Evolutionary conservation across 2,888 invertebrate species (phyloP).

Genomic region (Gnatocerus cornutus): DNA sequence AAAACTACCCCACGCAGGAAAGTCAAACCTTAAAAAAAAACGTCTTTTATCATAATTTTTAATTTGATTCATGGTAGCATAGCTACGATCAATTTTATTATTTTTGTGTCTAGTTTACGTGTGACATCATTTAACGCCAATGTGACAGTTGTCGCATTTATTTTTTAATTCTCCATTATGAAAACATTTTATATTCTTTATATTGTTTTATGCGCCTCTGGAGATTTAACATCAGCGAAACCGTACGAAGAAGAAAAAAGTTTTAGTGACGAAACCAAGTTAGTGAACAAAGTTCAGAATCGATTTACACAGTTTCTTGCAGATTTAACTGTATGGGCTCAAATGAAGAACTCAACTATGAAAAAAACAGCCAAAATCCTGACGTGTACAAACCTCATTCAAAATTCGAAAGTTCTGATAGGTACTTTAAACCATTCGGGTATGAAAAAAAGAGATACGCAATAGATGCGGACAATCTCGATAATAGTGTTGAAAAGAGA

Average conservation of each 20-base stretch:
- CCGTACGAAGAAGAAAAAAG: slow-evolving; percentile 22
- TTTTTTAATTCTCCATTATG: slow-evolving; percentile 36
- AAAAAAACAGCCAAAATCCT: slow-evolving; percentile 7
- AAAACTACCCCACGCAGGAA: too few species aligned
- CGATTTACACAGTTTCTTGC: neutral
- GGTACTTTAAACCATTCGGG: neutral
- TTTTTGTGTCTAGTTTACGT: neutral
- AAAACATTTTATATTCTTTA: slow-evolving; percentile 24
- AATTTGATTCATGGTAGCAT: too few species aligned
- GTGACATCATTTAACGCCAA: slow-evolving; percentile 17
- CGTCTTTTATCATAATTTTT: too few species aligned
- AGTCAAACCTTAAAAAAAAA: too few species aligned
- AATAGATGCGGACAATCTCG: neutral
- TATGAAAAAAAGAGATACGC: slow-evolving; percentile 24
- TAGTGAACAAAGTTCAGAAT: neutral
- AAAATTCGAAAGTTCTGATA: slow-evolving; percentile 17
- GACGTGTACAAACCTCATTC: slow-evolving; percentile 23
- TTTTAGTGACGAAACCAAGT: slow-evolving; percentile 29
- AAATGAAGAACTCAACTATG: slow-evolving; percentile 22
- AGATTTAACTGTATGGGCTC: slow-evolving; percentile 26
- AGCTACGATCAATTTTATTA: too few species aligned
- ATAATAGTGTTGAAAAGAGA: slow-evolving; percentile 26
- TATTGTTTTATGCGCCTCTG: slow-evolving; percentile 17
- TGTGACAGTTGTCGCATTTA: slow-evolving; percentile 39
- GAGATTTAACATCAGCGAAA: slow-evolving; percentile 21